Conservation (phyloP, 2,113 vertebrate genomes). For the Chloroceryle aenea region DNA sequence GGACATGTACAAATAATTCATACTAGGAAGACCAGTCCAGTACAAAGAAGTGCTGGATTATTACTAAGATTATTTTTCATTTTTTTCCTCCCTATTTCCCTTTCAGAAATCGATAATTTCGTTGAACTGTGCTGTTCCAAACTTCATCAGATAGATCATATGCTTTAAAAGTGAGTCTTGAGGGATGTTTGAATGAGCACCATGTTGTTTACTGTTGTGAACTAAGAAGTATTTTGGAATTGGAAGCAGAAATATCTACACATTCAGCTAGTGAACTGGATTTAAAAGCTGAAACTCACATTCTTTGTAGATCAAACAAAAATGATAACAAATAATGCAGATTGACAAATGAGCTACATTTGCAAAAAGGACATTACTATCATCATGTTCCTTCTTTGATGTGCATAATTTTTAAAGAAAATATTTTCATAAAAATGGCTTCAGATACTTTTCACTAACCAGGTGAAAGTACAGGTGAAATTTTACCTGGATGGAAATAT, state of each 20-base stretch:
- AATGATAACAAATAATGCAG: not conserved
- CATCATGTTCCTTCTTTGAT: not conserved
- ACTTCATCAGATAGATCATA: not conserved
- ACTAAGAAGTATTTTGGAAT: not conserved
- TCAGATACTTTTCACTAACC: not conserved
- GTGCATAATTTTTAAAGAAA: not conserved
- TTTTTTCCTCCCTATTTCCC: not conserved
- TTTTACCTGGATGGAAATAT: not conserved
- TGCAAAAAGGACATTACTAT: fast-evolving
- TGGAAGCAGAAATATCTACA: not conserved
- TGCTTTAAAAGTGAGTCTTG: fast-evolving
- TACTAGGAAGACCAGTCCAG: not conserved
- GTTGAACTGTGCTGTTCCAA: not conserved
- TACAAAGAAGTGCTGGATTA: not conserved
- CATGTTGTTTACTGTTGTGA: not conserved
- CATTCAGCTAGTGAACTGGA: not conserved
- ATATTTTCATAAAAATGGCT: not conserved
- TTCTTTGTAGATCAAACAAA: not conserved
- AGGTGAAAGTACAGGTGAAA: not conserved
- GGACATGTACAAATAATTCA: fast-evolving
- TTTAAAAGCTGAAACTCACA: not conserved
- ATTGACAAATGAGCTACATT: fast-evolving
- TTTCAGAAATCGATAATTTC: not conserved
- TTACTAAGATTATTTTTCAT: not conserved
- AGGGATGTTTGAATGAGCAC: not conserved